Evolutionary conservation across 2,113 vertebrate genomes (phyloP), one percentile per base, ranked within the genome.

Genomic region (Ivindomyrus marchei): DNA sequence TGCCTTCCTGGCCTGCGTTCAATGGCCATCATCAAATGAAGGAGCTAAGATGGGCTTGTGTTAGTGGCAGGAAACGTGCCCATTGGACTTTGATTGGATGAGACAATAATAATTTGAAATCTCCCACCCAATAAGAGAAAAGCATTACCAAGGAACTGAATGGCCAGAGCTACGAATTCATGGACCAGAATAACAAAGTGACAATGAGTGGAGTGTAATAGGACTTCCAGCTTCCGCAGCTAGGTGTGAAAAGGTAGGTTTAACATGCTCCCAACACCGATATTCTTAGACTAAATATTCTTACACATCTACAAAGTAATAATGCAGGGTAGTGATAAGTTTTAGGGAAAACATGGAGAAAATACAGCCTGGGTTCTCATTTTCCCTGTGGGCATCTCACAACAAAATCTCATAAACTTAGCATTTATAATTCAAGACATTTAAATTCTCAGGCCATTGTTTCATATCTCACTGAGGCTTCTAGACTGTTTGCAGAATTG

Each of bases 381-480:
- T 66, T 21, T 49, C 46, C 84, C 80, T 7, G 7, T 86, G 89
- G 80, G 89, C n/a, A 45, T 46, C 62, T 31, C 83, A 47, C 42
- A 47, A 90, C 21, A 86, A 86, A 85, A 85, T 85, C 83, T n/a
- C 50, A 45, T 85, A 84, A 86, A 66, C 39, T 62, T 85, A 86
- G 15, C 83, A 86, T 90, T 85, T 83, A 90, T 86, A 90, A 86
- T 90, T 70, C 89, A 90, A 15, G 36, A 49, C 80, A 56, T 89
- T 56, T 70, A 89, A 36, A 89, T 89, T 77, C 88, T 21, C 24
- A 31, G 21, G 46, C 47, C n/a, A 50, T 50, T 77, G n/a, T 89
- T 52, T 84, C 31, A 56, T 27, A 84, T n/a, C 39, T 49, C 45
- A 52, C 5, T 4, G 3, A 42, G 70, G 74, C 85, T 87, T 39